Conservation (phyloP, 2,888 invertebrate species). For the Portevinia maculata region DNA sequence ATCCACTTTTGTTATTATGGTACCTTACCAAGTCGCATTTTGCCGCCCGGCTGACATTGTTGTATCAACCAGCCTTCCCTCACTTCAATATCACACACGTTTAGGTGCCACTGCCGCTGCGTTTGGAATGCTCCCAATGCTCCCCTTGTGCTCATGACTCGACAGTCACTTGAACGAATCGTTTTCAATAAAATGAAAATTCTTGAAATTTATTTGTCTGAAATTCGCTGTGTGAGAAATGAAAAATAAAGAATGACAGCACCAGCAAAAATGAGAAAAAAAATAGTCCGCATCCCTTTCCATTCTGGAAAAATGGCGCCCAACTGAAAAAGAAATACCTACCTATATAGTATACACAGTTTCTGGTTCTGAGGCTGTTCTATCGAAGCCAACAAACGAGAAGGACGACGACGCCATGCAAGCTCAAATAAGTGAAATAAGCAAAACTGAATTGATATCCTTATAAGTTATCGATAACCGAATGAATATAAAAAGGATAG, state of each 20-base stretch:
- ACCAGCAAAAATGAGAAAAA: conserved; percentile 19
- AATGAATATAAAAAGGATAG: conserved; percentile 67
- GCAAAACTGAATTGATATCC: conserved; percentile 73
- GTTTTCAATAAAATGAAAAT: conserved; percentile 74
- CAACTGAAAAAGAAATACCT: conserved; percentile 59
- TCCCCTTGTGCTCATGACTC: background rate
- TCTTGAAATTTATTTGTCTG: conserved; percentile 75
- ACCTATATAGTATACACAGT: too few relatives aligned
- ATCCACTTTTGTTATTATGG: conserved; percentile 31
- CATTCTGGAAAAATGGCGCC: conserved; percentile 49
- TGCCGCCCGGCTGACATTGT: conserved; percentile 13
- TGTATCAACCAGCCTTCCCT: background rate
- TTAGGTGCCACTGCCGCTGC: conserved; percentile 50
- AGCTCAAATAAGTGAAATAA: conserved; percentile 71
- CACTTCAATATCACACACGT: conserved; percentile 26
- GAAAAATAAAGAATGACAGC: conserved; percentile 71
- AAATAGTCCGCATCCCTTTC: conserved; percentile 8
- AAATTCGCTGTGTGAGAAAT: conserved; percentile 69
- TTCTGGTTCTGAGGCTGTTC: background rate
- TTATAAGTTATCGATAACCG: conserved; percentile 73
- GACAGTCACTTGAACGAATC: conserved; percentile 30
- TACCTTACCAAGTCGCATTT: conserved; percentile 22
- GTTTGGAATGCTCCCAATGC: conserved; percentile 52
- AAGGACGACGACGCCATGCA: conserved; percentile 29
- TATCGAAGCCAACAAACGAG: conserved; percentile 6